phyloP scores from a whole-genome alignment of 1,140 invertebrate species.

The Trichonephila clavipes region DNA sequence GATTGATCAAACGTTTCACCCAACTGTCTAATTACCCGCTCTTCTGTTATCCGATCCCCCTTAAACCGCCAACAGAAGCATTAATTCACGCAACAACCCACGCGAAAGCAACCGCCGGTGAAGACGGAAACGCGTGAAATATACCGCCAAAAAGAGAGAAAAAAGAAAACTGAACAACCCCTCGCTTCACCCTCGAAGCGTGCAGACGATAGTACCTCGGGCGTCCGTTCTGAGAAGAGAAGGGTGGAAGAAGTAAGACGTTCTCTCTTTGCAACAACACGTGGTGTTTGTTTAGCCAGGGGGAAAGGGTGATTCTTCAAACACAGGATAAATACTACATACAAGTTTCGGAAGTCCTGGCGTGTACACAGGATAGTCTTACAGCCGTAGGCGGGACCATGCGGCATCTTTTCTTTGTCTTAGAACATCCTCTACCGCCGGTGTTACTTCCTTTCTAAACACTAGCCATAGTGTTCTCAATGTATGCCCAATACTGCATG shows the following conservation, averaged over 20 bases:
- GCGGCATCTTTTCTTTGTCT: neutral
- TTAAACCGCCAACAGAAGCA: neutral
- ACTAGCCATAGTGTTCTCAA: too few relatives aligned
- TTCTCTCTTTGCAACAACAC: neutral
- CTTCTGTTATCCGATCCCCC: neutral
- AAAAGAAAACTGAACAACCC: neutral
- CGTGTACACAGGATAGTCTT: conserved; percentile 8
- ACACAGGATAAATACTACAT: neutral
- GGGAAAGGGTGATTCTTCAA: neutral
- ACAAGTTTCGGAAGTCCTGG: neutral
- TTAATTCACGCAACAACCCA: neutral
- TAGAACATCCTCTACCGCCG: neutral
- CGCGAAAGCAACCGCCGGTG: neutral
- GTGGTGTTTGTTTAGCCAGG: neutral
- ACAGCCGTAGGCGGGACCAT: neutral
- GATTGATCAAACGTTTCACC: neutral
- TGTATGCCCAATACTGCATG: too few relatives aligned
- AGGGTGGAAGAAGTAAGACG: neutral
- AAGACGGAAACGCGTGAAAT: neutral
- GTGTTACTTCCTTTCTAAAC: too few relatives aligned
- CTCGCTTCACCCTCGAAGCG: neutral
- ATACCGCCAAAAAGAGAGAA: neutral
- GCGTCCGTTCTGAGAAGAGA: neutral
- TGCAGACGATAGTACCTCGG: conserved; percentile 1
- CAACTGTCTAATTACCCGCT: neutral